Conservation (phyloP, 2,797 vertebrate genomes). For the Girardinus metallicus region DNA sequence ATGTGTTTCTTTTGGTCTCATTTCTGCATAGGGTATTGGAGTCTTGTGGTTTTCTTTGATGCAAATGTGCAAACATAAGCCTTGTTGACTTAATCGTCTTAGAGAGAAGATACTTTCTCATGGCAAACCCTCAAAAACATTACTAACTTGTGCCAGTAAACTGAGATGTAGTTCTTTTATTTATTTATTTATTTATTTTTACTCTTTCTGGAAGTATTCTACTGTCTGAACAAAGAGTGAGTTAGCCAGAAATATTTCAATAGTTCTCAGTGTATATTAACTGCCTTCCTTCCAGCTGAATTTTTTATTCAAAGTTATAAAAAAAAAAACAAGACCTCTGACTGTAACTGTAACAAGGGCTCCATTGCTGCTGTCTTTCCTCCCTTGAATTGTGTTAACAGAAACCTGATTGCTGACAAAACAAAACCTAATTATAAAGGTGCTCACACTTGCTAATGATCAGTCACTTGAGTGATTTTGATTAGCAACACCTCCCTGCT, state of each 20-base stretch:
- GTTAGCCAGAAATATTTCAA: not conserved
- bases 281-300: not conserved
- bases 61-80: not conserved
- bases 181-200: not conserved
- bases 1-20: not conserved
- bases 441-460: slow-evolving; percentile 8
- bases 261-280: not conserved
- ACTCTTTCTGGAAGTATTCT: not conserved
- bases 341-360: not conserved
- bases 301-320: not conserved
- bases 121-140: not conserved
- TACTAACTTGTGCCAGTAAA: not conserved
- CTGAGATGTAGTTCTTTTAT: not conserved
- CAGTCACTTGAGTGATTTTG: slow-evolving; percentile 5
- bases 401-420: slow-evolving; percentile 6
- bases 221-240: not conserved
- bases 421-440: slow-evolving; percentile 10
- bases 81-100: not conserved
- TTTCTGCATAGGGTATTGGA: not conserved
- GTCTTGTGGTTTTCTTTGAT: not conserved
- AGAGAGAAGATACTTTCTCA: not conserved
- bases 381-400: not conserved
- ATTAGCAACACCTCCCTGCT: slow-evolving; percentile 4
- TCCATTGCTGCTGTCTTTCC: not conserved
- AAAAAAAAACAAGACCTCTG: not conserved